Base-by-base conservation (phyloP, 2,113 vertebrate species). In the Tretioscincus oriximinensis region DNA sequence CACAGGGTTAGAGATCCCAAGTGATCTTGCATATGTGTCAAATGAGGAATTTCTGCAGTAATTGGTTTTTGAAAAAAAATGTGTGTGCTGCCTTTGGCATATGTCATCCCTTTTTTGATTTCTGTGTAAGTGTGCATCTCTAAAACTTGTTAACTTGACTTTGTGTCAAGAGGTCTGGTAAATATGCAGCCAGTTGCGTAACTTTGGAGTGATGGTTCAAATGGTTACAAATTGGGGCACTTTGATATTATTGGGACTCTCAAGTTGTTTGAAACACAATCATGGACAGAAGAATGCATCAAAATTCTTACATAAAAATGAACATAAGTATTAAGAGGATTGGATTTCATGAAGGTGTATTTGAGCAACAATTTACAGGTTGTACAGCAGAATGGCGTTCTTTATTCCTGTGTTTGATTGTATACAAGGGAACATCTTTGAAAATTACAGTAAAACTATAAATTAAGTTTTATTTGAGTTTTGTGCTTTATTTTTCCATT, bases 21-120 rank as follows among this genome's bases (percentile, higher is more conserved):
- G 73, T 20, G 75, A 81, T 77, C 2, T 90, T 82, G 73, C 83
- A 74, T 74, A 87, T 85, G 31, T 86, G 74, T 84, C 86, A 85
- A 77, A 83, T 65, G 61, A 70, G 86, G 84, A 45, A 82, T 87
- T 85, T 78, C 77, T 89, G 72, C 88, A 88, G 90, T 91, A 92
- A 91, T 90, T 84, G 84, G 51, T 87, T 92, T 22, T 91, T 83
- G 87, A 91, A 85, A 93, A 90, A 86, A 86, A 84, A 85, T 81
- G 80, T 91, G 85, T 94, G 84, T 92, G 81, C 77, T 88, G 68
- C 87, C 87, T 90, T 91, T 85, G 41, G 66, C 67, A 76, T 65
- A 64, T 51, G 82, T 81, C 83, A 88, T 72, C 60, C 47, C 51
- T 22, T 86, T 84, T 81, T 81, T 54, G 45, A 78, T 88, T 88